Evolutionary conservation across 2,888 invertebrate genomes (phyloP).

Genomic region (Therioaphis trifolii): DNA sequence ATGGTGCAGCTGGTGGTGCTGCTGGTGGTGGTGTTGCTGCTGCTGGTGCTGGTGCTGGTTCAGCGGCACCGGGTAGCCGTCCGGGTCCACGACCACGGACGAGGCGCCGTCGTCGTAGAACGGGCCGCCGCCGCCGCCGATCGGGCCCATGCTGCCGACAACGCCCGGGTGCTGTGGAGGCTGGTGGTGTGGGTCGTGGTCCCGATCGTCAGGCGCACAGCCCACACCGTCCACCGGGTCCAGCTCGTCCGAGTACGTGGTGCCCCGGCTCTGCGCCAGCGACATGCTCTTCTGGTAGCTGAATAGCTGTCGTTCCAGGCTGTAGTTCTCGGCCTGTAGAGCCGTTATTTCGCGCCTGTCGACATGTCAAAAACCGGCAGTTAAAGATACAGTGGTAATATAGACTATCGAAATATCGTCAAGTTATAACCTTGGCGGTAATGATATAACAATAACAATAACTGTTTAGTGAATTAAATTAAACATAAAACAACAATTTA

Average conservation of each 20-base stretch:
- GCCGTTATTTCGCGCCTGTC: slow-evolving; percentile 81
- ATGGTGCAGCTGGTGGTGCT: slow-evolving; percentile 11
- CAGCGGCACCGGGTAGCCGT: slow-evolving; percentile 30
- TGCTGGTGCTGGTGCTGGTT: slow-evolving; percentile 27
- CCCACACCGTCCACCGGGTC: slow-evolving; percentile 68
- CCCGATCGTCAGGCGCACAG: background rate
- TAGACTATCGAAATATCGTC: too few relatives aligned
- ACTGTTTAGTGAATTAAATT: too few relatives aligned
- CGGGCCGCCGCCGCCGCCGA: slow-evolving; percentile 67
- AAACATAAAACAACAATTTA: too few relatives aligned
- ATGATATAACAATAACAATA: background rate
- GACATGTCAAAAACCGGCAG: too few relatives aligned
- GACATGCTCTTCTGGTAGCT: slow-evolving; percentile 85
- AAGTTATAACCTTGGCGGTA: too few relatives aligned
- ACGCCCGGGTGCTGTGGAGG: slow-evolving; percentile 66
- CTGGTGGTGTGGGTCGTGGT: background rate
- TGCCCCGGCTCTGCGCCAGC: slow-evolving; percentile 76
- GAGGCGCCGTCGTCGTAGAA: slow-evolving; percentile 22
- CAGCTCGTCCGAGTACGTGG: slow-evolving; percentile 69
- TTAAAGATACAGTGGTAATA: too few relatives aligned
- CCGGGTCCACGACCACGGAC: background rate
- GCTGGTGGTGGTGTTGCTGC: slow-evolving; percentile 7
- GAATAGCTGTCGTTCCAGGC: slow-evolving; percentile 83
- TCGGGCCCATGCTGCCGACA: too few relatives aligned
- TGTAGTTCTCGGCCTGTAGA: slow-evolving; percentile 85